A percentile compares a stretch with the other conserved stretches of the same genome.
These are phyloP conservation scores for Carassius gibelio DNA, from an alignment of 2,113 vertebrate species.

Conservation along the genomic window DNA sequence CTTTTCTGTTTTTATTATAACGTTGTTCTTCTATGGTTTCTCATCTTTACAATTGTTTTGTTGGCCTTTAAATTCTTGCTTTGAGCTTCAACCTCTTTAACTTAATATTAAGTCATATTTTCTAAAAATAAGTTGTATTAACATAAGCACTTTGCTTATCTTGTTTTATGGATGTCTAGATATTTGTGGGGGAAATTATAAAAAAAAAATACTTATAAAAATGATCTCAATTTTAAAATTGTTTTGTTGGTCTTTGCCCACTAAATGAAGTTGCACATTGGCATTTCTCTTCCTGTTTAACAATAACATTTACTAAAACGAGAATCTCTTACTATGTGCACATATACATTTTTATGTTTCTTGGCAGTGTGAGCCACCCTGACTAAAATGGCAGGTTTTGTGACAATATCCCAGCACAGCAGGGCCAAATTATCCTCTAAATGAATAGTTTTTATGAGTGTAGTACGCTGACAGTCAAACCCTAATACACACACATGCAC, in stretches of 20 bases:
- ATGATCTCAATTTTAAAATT: too few relatives aligned
- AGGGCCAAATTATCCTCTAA: constrained; percentile 56
- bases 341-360: not conserved
- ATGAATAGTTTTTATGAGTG: constrained; percentile 56
- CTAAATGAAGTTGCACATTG: not conserved
- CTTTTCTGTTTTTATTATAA: too few relatives aligned
- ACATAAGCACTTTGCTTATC: too few relatives aligned
- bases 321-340: not conserved
- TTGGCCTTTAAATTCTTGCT: not conserved
- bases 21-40: too few relatives aligned
- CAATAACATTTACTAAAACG: not conserved
- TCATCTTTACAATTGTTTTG: too few relatives aligned
- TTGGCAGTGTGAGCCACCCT: constrained; percentile 40
- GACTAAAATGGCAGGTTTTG: constrained; percentile 58
- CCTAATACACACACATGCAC: constrained; percentile 33
- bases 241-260: too few relatives aligned
- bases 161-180: too few relatives aligned
- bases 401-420: constrained; percentile 60
- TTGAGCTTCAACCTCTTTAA: not conserved
- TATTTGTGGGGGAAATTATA: too few relatives aligned
- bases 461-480: constrained; percentile 50
- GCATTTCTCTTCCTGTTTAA: not conserved
- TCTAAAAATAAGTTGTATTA: not conserved
- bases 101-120: not conserved
- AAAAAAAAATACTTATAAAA: too few relatives aligned